Conservation (phyloP, 2,113 vertebrate species). For the Saimiri boliviensis region DNA sequence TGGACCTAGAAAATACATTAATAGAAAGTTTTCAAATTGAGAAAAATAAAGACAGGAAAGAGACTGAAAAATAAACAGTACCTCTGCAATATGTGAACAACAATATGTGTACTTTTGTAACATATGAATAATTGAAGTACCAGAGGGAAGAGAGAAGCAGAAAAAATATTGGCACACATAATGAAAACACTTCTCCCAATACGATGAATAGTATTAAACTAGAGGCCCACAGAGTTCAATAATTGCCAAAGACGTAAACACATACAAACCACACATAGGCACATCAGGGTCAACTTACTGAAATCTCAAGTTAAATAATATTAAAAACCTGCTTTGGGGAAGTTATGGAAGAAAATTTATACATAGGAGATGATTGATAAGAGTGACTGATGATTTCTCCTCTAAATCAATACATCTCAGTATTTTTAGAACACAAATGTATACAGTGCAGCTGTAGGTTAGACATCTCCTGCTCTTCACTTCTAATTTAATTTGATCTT, state of each 20-base stretch:
- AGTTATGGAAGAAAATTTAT: neutral
- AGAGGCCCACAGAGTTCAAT: neutral
- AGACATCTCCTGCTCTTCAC: neutral
- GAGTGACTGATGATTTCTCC: neutral
- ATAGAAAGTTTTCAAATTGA: neutral
- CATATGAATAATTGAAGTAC: neutral
- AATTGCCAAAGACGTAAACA: neutral
- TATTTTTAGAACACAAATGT: neutral
- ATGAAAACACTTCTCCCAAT: neutral
- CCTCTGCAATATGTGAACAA: neutral
- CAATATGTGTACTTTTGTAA: neutral
- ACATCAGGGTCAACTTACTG: neutral
- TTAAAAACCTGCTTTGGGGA: neutral
- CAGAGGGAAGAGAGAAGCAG: neutral
- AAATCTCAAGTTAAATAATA: neutral
- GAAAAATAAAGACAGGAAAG: neutral
- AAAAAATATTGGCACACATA: neutral
- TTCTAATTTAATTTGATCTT: neutral
- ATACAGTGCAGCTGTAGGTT: neutral
- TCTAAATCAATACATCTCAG: neutral
- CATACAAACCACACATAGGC: neutral
- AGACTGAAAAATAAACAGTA: neutral
- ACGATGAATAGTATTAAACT: neutral
- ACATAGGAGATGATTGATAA: neutral
- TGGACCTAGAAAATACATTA: neutral